Conservation (phyloP, 2,888 invertebrate species). For the Drosophila emarginata region DNA sequence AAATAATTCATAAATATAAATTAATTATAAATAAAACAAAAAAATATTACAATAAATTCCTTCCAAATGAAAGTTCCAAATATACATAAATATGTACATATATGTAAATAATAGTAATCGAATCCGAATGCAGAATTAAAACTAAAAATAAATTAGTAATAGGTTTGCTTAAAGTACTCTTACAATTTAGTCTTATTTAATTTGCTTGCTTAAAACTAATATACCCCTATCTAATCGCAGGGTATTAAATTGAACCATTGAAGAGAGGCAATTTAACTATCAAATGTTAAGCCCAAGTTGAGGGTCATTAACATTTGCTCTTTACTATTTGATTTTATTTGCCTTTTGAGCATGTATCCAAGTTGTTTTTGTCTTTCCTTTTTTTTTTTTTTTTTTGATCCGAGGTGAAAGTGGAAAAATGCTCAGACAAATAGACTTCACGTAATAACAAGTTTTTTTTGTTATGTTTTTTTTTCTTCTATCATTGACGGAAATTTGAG, state of each 20-base stretch:
- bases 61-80: no score
- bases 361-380: not conserved
- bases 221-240: not conserved
- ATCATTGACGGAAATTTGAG: conserved; percentile 1
- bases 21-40: no score
- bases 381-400: not conserved
- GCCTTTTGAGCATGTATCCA: not conserved
- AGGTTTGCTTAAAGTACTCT: no score
- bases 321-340: conserved; percentile 17
- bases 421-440: conserved; percentile 6
- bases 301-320: conserved; percentile 22
- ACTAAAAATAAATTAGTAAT: no score
- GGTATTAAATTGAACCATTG: conserved; percentile 3
- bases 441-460: conserved; percentile 13
- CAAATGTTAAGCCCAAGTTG: conserved; percentile 3
- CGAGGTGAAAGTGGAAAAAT: conserved; percentile 6
- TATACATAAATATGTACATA: no score
- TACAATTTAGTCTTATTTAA: no score
- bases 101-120: no score
- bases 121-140: no score
- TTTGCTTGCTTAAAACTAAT: not conserved
- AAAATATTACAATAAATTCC: no score
- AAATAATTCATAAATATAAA: no score
- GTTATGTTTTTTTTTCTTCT: not conserved
- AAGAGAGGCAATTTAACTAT: conserved; percentile 1